These are phyloP conservation scores for Tipula helvola DNA, from an alignment of 2,888 invertebrate species.

Conservation along the genomic window DNA sequence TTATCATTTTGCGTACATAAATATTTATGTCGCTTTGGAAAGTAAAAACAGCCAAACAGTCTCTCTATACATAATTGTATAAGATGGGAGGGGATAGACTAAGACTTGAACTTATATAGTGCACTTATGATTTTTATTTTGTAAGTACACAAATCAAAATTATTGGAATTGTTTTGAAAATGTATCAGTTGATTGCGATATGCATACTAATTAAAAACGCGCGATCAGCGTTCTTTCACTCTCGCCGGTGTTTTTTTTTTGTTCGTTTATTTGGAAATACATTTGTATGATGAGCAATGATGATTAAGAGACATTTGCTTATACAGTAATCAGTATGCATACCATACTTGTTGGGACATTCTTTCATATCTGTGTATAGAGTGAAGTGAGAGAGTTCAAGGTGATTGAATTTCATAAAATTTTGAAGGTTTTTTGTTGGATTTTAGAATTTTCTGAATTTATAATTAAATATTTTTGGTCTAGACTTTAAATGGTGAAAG, in stretches of 20 bases:
- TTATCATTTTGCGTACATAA: background rate
- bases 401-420: background rate
- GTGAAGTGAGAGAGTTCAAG: background rate
- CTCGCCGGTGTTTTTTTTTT: background rate
- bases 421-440: background rate
- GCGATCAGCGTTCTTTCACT: background rate
- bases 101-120: background rate
- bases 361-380: background rate
- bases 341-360: background rate
- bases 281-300: background rate
- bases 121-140: background rate
- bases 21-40: background rate
- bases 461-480: background rate
- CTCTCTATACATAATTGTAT: background rate
- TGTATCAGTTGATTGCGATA: background rate
- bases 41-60: background rate
- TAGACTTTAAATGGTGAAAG: background rate
- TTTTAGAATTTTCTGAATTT: background rate
- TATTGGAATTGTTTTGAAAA: background rate
- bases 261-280: background rate
- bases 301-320: background rate
- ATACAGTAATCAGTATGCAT: background rate
- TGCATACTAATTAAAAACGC: background rate
- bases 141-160: background rate
- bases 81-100: background rate